Percentiles rank a stretch among this genome's conserved stretches.
These are phyloP conservation scores for Saccopteryx leptura DNA, from an alignment of 2,113 vertebrate genomes.

Conservation along the genomic window DNA sequence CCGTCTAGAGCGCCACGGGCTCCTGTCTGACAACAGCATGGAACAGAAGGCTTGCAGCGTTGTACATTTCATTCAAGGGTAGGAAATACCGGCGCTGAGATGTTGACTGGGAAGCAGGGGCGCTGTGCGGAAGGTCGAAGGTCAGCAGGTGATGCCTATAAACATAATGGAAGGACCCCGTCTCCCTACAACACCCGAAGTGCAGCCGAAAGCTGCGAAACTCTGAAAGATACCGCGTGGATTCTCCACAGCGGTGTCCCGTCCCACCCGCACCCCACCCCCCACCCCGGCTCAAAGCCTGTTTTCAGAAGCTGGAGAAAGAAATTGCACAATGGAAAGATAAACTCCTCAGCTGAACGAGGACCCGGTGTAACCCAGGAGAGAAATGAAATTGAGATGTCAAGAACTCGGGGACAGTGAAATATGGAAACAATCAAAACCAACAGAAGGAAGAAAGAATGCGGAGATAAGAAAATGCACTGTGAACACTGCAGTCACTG, in stretches of 20 bases:
- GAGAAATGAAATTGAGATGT: slow-evolving; percentile 74
- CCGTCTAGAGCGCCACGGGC: neutral
- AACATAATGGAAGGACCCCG: slow-evolving; percentile 17
- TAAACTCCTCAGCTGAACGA: slow-evolving; percentile 46
- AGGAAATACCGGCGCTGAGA: slow-evolving; percentile 23
- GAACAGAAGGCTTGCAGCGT: slow-evolving; percentile 24
- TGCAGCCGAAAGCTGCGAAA: neutral
- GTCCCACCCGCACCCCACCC: too few relatives aligned
- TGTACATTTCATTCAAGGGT: slow-evolving; percentile 16
- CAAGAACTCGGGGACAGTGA: slow-evolving; percentile 63
- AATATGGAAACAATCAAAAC: slow-evolving; percentile 72
- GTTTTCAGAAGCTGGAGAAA: slow-evolving; percentile 54
- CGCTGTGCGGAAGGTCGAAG: neutral
- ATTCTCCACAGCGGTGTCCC: slow-evolving; percentile 45
- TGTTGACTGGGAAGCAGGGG: slow-evolving; percentile 63
- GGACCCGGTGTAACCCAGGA: slow-evolving; percentile 56
- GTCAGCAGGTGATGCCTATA: neutral
- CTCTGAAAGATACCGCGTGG: slow-evolving; percentile 27
- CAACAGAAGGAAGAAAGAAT: slow-evolving; percentile 18
- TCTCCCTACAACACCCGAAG: neutral
- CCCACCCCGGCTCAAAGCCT: neutral
- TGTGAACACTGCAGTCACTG: slow-evolving; percentile 28
- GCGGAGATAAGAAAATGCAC: slow-evolving; percentile 75
- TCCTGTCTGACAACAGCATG: slow-evolving; percentile 71
- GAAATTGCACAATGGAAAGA: slow-evolving; percentile 60